Evolutionary conservation across 2,113 vertebrate genomes (phyloP), one percentile per base, ranked within the genome.

Genomic region (Psophia crepitans): DNA sequence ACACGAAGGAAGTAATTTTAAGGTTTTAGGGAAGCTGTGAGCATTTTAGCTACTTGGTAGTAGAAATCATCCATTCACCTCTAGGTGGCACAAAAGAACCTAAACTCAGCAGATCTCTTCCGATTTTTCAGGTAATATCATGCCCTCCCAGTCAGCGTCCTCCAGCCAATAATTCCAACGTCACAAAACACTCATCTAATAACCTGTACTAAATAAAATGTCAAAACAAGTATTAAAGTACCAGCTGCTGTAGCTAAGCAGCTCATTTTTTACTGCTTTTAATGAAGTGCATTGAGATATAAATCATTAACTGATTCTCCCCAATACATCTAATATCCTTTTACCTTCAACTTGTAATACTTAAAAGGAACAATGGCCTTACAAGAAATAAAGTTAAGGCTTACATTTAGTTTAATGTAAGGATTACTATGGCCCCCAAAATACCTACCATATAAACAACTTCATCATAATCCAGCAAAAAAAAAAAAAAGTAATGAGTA

Each of bases 11-110:
- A 66, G 13, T 17, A 80, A 66, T 6, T 27, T 5, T 32, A 75
- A 33, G 10, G 2, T 3, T 84, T 80, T 41, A n/a, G 22, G 43
- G 19, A 87, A 71, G 11, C 6, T 23, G 14, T 5, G 37, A 74
- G 17, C 20, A n/a, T 61, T 92, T 78, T 44, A 71, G 11, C 28
- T n/a, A 30, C 24, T 28, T 4, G 7, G 21, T 33, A 21, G 3
- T 19, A 54, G 7, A 53, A 85, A 73, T 69, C 46, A 69, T 30
- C 80, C 43, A 7, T 79, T 43, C 84, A 95, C 96, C 98, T 93
- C 84, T 97, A 98, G 98, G 79, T 97, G 97, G 97, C 96, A 97
- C 58, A 96, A 94, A 77, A 97, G 68, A 90, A 69, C 80, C 14
- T 84, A 66, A 76, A 35, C 39, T 48, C 82, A 63, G 37, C 22